phyloP scores from a whole-genome alignment of 1,140 invertebrate species.

The Amphibalanus amphitrite region DNA sequence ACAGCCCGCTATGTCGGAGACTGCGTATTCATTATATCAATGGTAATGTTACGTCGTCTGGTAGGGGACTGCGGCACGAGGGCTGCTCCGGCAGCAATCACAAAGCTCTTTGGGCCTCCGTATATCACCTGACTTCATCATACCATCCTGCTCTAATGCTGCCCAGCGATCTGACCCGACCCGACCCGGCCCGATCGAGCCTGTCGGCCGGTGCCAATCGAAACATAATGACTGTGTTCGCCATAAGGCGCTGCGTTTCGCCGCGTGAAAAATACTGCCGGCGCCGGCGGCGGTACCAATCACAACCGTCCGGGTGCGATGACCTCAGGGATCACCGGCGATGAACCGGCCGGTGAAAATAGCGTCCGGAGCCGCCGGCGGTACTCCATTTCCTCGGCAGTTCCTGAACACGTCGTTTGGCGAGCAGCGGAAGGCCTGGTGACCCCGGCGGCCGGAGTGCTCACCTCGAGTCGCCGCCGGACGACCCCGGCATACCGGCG shows the following conservation, averaged over 20 bases:
- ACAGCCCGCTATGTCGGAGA: background rate
- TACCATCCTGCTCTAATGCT: too few relatives aligned
- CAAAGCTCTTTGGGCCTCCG: too few relatives aligned
- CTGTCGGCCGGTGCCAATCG: background rate
- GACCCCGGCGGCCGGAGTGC: background rate
- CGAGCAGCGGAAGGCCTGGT: too few relatives aligned
- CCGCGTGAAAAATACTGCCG: background rate
- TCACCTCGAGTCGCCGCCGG: background rate
- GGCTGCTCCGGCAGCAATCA: too few relatives aligned
- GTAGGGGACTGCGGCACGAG: too few relatives aligned
- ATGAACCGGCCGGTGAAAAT: too few relatives aligned
- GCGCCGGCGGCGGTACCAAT: background rate
- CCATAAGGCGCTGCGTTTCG: background rate
- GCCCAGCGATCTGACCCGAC: too few relatives aligned
- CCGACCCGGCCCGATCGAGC: background rate
- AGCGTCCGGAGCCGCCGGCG: too few relatives aligned
- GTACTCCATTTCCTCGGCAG: too few relatives aligned
- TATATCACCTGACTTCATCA: too few relatives aligned
- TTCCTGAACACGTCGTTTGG: too few relatives aligned
- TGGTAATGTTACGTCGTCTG: background rate
- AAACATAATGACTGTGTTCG: background rate
- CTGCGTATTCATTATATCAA: background rate
- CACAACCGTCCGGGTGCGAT: background rate
- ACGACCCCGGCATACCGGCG: background rate
- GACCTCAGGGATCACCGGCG: background rate